These are phyloP conservation scores for Caenorhabditis briggsae DNA, from an alignment of 1,140 invertebrate species.

Conservation along the genomic window DNA sequence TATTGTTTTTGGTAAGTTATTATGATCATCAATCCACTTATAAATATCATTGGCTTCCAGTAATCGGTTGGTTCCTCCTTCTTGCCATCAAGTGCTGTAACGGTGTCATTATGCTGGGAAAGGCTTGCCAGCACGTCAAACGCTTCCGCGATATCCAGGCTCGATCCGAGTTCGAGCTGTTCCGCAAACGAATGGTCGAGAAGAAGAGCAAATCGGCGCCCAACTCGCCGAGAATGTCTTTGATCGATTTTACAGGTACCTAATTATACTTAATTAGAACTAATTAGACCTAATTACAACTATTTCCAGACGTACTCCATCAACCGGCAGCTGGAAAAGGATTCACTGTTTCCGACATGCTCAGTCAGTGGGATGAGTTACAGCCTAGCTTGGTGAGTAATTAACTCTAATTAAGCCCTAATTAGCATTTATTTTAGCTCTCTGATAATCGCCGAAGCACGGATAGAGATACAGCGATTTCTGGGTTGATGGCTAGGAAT, in stretches of 20 bases:
- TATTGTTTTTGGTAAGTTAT: conserved; percentile 79
- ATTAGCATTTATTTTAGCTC: conserved; percentile 5
- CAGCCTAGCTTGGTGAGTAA: conserved; percentile 32
- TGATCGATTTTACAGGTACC: conserved; percentile 63
- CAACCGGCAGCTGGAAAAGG: conserved; percentile 61
- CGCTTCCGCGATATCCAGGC: conserved; percentile 81
- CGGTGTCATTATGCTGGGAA: conserved; percentile 89
- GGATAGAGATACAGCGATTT: neutral
- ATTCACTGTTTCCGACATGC: conserved; percentile 62
- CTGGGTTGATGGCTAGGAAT: neutral
- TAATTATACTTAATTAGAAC: too few relatives aligned
- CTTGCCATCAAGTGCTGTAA: conserved; percentile 87
- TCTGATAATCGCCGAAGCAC: conserved; percentile 26
- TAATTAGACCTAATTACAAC: neutral
- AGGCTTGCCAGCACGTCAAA: conserved; percentile 87
- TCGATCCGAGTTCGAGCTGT: conserved; percentile 61
- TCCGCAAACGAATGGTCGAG: conserved; percentile 62
- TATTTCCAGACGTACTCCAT: conserved; percentile 62
- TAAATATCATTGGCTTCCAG: conserved; percentile 78
- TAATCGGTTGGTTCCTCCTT: conserved; percentile 79
- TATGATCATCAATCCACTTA: neutral
- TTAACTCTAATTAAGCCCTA: neutral
- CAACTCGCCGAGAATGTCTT: conserved; percentile 62
- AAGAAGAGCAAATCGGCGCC: conserved; percentile 69
- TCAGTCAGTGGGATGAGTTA: conserved; percentile 61